Evolutionary conservation across 2,888 invertebrate species (phyloP).

Genomic region (Euphydryas editha): DNA sequence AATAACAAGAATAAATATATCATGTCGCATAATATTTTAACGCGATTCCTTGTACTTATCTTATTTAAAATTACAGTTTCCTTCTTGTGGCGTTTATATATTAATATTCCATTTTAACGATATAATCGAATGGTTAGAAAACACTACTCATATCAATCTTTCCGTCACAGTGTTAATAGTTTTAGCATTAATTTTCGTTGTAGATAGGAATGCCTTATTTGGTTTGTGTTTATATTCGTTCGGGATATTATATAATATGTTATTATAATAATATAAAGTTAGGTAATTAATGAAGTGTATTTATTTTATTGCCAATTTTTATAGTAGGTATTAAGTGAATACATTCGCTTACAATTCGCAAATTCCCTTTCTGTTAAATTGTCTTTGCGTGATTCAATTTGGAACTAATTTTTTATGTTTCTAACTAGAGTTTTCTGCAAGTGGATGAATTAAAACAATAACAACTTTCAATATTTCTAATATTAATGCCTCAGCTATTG

Average conservation of each 20-base stretch:
- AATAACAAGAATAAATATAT: too few relatives aligned
- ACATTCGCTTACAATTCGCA: too few relatives aligned
- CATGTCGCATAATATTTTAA: not conserved
- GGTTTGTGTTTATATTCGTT: not conserved
- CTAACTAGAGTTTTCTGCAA: too few relatives aligned
- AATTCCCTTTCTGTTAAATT: too few relatives aligned
- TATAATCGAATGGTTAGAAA: not conserved
- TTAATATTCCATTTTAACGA: conserved; percentile 10
- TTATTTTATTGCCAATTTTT: too few relatives aligned
- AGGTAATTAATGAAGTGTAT: too few relatives aligned
- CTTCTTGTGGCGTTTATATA: conserved; percentile 1
- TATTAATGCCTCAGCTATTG: too few relatives aligned
- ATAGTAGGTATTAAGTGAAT: too few relatives aligned
- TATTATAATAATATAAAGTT: not conserved
- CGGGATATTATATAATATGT: not conserved
- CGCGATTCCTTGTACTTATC: not conserved
- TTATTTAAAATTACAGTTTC: conserved; percentile 5
- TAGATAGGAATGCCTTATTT: not conserved
- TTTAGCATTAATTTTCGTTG: not conserved
- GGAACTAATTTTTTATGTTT: too few relatives aligned
- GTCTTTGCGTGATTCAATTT: too few relatives aligned
- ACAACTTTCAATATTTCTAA: too few relatives aligned
- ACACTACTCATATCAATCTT: conserved; percentile 11
- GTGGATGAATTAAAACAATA: too few relatives aligned
- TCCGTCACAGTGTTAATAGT: conserved; percentile 12